Evolutionary conservation across 2,113 vertebrate genomes (phyloP), one percentile per base, ranked within the genome.

Genomic region (Halichoeres trimaculatus): DNA sequence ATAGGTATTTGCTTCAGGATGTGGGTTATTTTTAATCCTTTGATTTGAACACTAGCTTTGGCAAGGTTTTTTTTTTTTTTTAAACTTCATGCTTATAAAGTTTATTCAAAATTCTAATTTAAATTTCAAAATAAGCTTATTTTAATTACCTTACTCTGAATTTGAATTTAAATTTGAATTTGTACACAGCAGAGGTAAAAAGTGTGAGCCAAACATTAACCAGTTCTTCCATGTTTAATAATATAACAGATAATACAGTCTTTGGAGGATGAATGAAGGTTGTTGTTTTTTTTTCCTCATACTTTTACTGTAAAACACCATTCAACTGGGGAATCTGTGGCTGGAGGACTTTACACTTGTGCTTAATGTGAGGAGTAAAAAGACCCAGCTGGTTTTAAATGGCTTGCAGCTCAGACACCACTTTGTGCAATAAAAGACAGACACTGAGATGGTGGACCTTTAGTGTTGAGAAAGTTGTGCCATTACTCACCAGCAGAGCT

Each of bases 351-450:
- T 59, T 59, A 38, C 53, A 64, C 47, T 64, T 59, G 22, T 65
- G 38, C 53, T 52, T 43, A 54, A 38, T 70, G 41, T 76, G 55
- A 55, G 10, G 12, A 59, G 47, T 7, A 36, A 45, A 57, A 6
- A 43, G 9, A 43, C 4, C 14, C 41, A 43, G 41, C 14, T 43
- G 11, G 41, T 16, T 43, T 14, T 43, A 43, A 13, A 43, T 43
- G 60, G n/a, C 40, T 50, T 73, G 12, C 40, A 10, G 23, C 54
- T 66, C 61, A 71, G 34, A 73, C 26, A 57, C 17, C 51, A 57
- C 36, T 69, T 68, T 73, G 41, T 56, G n/a, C 43, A 68, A 68
- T 35, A 52, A 80, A 17, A 73, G 40, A 26, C n/a, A 63, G 55
- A 73, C 40, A 36, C 38, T 24, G 20, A 62, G 30, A 52, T 50